Conservation (phyloP, 2,888 invertebrate genomes). For the Drosophila trichaetosa region DNA sequence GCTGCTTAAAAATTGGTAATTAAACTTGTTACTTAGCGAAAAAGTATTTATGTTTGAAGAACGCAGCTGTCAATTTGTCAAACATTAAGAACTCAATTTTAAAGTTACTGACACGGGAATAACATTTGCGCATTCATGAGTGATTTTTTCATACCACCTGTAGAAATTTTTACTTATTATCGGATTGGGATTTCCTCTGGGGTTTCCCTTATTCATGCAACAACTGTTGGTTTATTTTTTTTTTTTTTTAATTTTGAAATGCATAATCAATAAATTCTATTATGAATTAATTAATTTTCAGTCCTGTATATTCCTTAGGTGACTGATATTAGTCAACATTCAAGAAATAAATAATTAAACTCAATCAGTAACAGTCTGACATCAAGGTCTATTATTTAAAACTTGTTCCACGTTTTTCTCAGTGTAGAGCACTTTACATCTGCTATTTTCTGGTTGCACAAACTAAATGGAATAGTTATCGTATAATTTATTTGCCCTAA, state of each 20-base stretch:
- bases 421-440: slow-evolving; percentile 33
- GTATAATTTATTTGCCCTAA: slow-evolving; percentile 76
- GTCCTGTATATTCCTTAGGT: background rate
- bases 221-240: background rate
- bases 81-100: background rate
- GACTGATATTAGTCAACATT: background rate
- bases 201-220: background rate
- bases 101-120: background rate
- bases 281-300: background rate
- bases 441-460: slow-evolving; percentile 45
- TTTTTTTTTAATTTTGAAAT: background rate
- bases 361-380: background rate
- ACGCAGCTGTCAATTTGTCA: background rate
- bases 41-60: background rate
- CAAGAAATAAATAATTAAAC: background rate
- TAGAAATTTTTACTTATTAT: background rate
- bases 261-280: background rate
- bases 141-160: no score
- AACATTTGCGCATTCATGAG: background rate
- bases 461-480: slow-evolving; percentile 79
- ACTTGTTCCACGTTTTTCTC: background rate
- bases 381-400: background rate
- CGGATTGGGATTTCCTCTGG: background rate
- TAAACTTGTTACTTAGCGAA: no score
- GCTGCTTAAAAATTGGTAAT: background rate